Conservation (phyloP, 2,797 vertebrate genomes). For the Orestias chungarensis region DNA sequence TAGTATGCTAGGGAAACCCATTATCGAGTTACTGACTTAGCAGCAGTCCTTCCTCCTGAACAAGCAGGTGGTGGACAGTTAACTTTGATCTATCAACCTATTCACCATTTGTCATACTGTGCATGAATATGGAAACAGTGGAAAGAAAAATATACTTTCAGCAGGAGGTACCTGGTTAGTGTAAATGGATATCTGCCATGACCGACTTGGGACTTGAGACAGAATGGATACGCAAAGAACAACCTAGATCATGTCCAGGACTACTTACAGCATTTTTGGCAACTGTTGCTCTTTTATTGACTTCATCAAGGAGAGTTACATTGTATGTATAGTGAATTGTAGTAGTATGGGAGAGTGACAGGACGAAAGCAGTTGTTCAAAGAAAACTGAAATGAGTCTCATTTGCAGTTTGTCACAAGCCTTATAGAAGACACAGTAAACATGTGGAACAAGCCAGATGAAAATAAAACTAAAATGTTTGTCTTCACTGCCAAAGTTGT, state of each 20-base stretch:
- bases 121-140: not conserved
- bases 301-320: not conserved
- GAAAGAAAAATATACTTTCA: not conserved
- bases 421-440: not conserved
- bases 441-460: not conserved
- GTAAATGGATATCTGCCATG: not conserved
- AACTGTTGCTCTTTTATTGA: not conserved
- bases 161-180: not conserved
- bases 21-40: not conserved
- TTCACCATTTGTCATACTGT: not conserved
- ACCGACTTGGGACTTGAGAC: not conserved
- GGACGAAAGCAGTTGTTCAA: not conserved
- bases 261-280: not conserved
- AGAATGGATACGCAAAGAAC: not conserved
- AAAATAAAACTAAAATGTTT: not conserved
- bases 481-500: not conserved
- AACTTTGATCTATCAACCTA: not conserved
- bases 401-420: not conserved
- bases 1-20: not conserved
- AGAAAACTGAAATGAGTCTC: not conserved
- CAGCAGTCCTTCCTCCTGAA: not conserved
- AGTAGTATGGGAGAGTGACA: not conserved
- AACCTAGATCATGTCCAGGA: not conserved
- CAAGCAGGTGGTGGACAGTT: not conserved
- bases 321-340: not conserved